Percentiles rank a stretch among this genome's conserved stretches.
Evolutionary conservation across 2,113 vertebrate species (phyloP).

Genomic region (Apodemus sylvaticus): DNA sequence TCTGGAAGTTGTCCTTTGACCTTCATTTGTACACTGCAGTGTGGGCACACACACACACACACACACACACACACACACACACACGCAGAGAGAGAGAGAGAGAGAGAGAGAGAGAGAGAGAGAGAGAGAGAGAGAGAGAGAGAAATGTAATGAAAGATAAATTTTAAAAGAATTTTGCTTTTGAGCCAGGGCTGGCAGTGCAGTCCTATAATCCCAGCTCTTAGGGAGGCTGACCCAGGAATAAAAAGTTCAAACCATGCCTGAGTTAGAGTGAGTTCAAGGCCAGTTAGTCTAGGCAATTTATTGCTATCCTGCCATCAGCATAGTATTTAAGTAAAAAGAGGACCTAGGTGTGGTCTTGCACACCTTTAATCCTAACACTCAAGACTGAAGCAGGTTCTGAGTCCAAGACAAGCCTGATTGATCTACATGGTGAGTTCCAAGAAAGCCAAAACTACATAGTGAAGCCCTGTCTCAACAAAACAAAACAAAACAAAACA

Average conservation of each 20-base stretch:
- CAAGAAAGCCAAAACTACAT: background rate
- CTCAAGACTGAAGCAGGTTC: background rate
- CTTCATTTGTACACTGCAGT: background rate
- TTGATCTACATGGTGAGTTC: background rate
- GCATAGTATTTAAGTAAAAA: background rate
- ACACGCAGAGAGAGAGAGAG: too few relatives aligned
- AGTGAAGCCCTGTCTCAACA: background rate
- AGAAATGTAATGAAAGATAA: background rate
- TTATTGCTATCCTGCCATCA: background rate
- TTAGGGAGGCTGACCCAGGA: background rate
- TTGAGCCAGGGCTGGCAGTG: background rate
- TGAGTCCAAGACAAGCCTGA: background rate
- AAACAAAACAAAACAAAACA: background rate
- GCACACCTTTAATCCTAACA: background rate
- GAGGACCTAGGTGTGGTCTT: background rate
- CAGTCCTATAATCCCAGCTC: background rate
- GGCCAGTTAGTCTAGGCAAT: background rate
- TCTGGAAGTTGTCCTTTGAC: background rate
- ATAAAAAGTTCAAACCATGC: background rate
- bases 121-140: too few relatives aligned
- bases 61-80: background rate
- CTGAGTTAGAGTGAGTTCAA: background rate
- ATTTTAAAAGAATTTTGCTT: background rate
- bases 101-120: too few relatives aligned
- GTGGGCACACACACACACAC: background rate